phyloP scores from a whole-genome alignment of 2,113 vertebrate species.

The Thunnus thynnus region DNA sequence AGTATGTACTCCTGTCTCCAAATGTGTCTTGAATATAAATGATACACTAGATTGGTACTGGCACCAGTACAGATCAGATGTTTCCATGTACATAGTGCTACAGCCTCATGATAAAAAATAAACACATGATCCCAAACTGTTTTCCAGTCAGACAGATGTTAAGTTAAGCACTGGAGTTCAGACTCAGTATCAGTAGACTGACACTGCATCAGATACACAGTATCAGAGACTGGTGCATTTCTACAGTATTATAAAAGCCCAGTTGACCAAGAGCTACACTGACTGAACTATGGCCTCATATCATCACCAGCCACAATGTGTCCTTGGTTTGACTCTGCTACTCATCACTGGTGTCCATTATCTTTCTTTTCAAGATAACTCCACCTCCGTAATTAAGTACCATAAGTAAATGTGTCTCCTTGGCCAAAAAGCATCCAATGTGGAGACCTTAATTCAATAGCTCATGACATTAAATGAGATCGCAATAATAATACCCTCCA shows the following conservation, averaged over 20 bases:
- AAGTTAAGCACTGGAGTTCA: not conserved
- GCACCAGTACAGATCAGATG: not conserved
- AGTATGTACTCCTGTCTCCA: not conserved
- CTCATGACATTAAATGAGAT: constrained; percentile 37
- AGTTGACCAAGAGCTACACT: constrained; percentile 23
- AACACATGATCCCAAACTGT: not conserved
- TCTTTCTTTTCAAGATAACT: constrained; percentile 51
- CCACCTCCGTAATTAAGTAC: constrained; percentile 52
- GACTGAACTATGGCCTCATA: constrained; percentile 27
- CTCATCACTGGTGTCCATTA: constrained; percentile 56
- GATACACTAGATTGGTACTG: not conserved
- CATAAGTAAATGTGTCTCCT: constrained; percentile 33
- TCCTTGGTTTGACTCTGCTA: constrained; percentile 70
- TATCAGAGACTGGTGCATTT: not conserved
- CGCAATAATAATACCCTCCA: not conserved
- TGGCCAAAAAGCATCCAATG: constrained; percentile 15
- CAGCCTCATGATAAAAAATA: not conserved
- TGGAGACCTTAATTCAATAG: constrained; percentile 26
- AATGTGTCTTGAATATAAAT: constrained; percentile 9
- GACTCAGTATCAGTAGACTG: not conserved
- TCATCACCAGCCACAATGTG: constrained; percentile 36
- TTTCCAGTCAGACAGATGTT: not conserved
- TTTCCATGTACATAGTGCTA: not conserved
- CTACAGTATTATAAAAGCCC: constrained; percentile 3
- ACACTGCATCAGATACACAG: not conserved